phyloP scores from a whole-genome alignment of 2,113 vertebrate genomes.

The Athene noctua region DNA sequence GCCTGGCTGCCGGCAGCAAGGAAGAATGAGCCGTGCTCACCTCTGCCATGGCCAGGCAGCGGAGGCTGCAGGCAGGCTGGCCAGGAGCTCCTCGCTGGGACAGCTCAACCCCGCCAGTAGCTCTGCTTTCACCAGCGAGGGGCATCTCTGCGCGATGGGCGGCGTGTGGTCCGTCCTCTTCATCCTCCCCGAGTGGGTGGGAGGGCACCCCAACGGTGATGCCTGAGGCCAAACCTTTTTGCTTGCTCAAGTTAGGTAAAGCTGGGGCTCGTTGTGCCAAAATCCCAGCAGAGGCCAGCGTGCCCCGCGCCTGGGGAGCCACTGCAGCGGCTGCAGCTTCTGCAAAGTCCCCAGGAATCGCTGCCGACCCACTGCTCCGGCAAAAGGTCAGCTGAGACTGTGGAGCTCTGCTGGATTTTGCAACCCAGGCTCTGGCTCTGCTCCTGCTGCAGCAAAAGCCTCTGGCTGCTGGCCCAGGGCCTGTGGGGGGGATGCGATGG shows the following conservation, averaged over 20 bases:
- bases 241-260: not conserved
- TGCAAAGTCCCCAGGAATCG: not conserved
- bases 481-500: accelerated
- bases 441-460: not conserved
- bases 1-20: not conserved
- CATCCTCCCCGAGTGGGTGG: accelerated
- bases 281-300: not conserved
- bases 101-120: not conserved
- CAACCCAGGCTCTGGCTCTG: not conserved
- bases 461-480: not conserved
- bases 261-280: not conserved
- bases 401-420: not conserved
- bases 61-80: not conserved
- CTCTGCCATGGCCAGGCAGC: accelerated
- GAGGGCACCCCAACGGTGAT: accelerated
- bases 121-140: not conserved
- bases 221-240: not conserved
- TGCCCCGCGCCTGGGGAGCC: not conserved
- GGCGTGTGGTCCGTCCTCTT: not conserved
- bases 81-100: not conserved
- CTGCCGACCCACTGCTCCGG: not conserved
- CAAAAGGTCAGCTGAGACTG: not conserved
- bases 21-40: not conserved
- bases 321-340: not conserved
- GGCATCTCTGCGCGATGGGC: not conserved